Evolutionary conservation across 2,113 vertebrate genomes (phyloP), one percentile per base, ranked within the genome.

Genomic region (Myotis yumanensis): DNA sequence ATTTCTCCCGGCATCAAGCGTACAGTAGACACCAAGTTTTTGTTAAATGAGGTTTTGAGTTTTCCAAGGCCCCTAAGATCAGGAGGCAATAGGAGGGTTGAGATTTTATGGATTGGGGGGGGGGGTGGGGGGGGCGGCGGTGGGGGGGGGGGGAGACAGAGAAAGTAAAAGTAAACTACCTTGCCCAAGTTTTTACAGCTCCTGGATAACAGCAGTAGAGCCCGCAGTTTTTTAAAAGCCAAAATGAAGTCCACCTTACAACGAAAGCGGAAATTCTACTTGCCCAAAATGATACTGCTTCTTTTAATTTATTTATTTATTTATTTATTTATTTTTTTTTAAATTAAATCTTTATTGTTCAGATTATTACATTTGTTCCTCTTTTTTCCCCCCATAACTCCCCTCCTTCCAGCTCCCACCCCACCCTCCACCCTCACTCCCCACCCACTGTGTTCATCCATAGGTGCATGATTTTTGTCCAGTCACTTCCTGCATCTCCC

Each of bases 71-170:
- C 5, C 4, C 22, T 79, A 20, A 30, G 51, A 54, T 40, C 43
- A 84, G 43, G 57, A 81, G 48, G 37, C 71, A 51, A 4, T 62
- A 20, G 25, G n/a, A 76, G 22, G 30, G 7, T 30, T 81, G 66
- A 35, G 3, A 28, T 84, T 79, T 73, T 57, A 20, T 81, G 72
- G 5, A 40, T 91, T 25, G 4, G 23, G 23, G 11, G 23, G 0
- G 32, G 11, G 12, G 3, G 23, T 0, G 5, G 40, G 1, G 40
- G 1, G 2, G 22, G n/a, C n/a, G n/a, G n/a, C n/a, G n/a, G n/a
- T n/a, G 23, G 0, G 5, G 40, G 1, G 40, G 1, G 2, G 22
- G n/a, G 11, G 35, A 35, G 22, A 9, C 43, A 37, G 85, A 28
- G 64, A 93, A 79, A 84, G 23, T 35, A 52, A 93, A 79, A 84